Evolutionary conservation across 2,113 vertebrate genomes (phyloP).

Genomic region (Syngnathoides biaculeatus): DNA sequence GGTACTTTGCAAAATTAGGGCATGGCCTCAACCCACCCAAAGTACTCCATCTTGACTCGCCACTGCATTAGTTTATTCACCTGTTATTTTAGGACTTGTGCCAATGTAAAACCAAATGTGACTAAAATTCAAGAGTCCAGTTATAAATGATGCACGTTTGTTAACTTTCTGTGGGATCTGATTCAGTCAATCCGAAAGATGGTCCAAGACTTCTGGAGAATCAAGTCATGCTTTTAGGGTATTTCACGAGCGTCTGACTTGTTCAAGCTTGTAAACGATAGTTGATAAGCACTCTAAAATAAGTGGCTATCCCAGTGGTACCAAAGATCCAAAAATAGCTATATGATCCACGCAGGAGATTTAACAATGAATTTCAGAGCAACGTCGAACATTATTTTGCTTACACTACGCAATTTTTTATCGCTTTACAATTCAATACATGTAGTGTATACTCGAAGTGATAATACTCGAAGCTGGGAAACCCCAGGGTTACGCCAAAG

Average conservation of each 20-base stretch:
- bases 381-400: neutral
- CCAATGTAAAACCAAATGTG: too few species aligned
- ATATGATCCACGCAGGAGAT: conserved; percentile 3
- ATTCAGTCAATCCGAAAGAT: too few species aligned
- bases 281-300: neutral
- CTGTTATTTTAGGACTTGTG: too few species aligned
- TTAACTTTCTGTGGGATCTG: too few species aligned
- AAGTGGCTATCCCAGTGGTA: neutral
- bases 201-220: too few species aligned
- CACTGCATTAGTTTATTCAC: too few species aligned
- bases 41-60: too few species aligned
- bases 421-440: neutral
- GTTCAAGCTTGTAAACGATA: conserved; percentile 4
- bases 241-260: conserved; percentile 61
- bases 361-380: neutral
- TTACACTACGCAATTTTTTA: neutral
- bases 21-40: too few species aligned
- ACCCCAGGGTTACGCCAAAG: neutral
- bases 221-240: conserved; percentile 67
- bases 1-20: too few species aligned
- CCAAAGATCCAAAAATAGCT: conserved; percentile 14
- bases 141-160: too few species aligned
- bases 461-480: neutral
- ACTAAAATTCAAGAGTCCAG: too few species aligned
- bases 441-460: neutral